These are phyloP conservation scores for Rhynchophorus ferrugineus DNA, from an alignment of 1,140 invertebrate species.

Conservation along the genomic window DNA sequence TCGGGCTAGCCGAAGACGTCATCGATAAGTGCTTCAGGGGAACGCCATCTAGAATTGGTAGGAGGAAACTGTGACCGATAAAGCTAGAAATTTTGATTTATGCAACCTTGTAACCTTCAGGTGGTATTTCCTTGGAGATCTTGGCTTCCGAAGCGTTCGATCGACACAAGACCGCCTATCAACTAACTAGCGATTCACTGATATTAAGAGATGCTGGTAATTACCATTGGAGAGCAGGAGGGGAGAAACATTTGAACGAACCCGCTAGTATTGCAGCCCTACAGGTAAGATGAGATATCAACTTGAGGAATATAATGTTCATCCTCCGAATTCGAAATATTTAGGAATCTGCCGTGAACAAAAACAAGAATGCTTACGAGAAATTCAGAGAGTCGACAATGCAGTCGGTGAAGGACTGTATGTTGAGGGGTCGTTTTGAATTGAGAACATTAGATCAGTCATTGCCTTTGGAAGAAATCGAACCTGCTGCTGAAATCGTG, in stretches of 20 bases:
- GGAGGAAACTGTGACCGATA: neutral
- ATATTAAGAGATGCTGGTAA: conserved; percentile 89
- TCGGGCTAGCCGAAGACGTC: conserved; percentile 87
- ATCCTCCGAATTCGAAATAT: neutral
- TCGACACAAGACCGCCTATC: conserved; percentile 75
- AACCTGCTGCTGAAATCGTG: conserved; percentile 89
- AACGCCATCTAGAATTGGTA: conserved; percentile 84
- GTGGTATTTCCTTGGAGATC: conserved; percentile 85
- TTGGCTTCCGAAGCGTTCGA: conserved; percentile 82
- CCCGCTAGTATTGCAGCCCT: conserved; percentile 87
- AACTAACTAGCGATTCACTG: conserved; percentile 61
- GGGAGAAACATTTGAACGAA: conserved; percentile 97
- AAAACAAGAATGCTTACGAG: conserved; percentile 78
- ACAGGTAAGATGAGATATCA: conserved; percentile 53
- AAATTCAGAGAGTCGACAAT: conserved; percentile 81
- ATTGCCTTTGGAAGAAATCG: conserved; percentile 82
- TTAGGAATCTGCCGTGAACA: conserved; percentile 70
- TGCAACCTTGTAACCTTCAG: conserved; percentile 4
- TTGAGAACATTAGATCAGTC: conserved; percentile 67
- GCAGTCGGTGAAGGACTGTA: conserved; percentile 80
- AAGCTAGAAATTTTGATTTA: neutral
- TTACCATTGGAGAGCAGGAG: conserved; percentile 94
- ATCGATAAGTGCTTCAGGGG: conserved; percentile 89
- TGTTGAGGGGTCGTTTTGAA: conserved; percentile 87
- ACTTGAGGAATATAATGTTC: neutral